A percentile compares a stretch with the other conserved stretches of the same genome.
Conservation (phyloP, 2,888 invertebrate genomes). For the Kuschelorhynchus macadamiae region DNA sequence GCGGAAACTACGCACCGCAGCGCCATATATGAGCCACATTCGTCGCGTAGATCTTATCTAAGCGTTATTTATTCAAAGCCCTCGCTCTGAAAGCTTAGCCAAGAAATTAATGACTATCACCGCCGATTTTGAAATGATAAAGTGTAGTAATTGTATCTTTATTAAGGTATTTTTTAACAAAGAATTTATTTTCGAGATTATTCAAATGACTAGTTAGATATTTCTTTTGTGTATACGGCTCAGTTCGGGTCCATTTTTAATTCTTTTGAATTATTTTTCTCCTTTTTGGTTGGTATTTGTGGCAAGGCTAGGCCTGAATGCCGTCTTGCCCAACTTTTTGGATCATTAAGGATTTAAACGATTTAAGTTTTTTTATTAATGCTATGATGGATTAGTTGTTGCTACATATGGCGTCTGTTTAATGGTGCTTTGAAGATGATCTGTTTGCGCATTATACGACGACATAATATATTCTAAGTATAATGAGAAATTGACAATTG, state of each 20-base stretch:
- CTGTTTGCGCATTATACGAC: too few species aligned
- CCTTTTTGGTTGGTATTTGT: slow-evolving; percentile 42
- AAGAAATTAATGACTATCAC: slow-evolving; percentile 65
- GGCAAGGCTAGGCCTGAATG: slow-evolving; percentile 38
- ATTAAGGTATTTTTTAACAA: slow-evolving; percentile 61
- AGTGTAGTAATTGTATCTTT: slow-evolving; percentile 65
- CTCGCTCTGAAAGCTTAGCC: slow-evolving; percentile 64
- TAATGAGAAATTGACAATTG: too few species aligned
- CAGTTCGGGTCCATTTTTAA: slow-evolving; percentile 43
- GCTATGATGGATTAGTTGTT: not conserved
- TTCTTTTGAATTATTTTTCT: slow-evolving; percentile 38
- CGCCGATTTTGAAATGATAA: slow-evolving; percentile 65
- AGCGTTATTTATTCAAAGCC: slow-evolving; percentile 56
- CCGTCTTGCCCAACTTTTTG: slow-evolving; percentile 25
- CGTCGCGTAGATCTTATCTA: slow-evolving; percentile 55
- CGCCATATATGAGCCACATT: slow-evolving; percentile 39
- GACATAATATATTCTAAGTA: too few species aligned
- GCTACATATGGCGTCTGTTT: not conserved
- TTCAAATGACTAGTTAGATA: slow-evolving; percentile 47
- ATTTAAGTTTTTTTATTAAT: slow-evolving; percentile 7
- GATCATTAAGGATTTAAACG: slow-evolving; percentile 24
- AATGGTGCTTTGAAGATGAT: too few species aligned
- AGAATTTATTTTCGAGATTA: slow-evolving; percentile 54
- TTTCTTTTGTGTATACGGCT: slow-evolving; percentile 40
- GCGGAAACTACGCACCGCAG: too few species aligned